Conservation (phyloP, 2,797 vertebrate genomes). For the Limosa lapponica region DNA sequence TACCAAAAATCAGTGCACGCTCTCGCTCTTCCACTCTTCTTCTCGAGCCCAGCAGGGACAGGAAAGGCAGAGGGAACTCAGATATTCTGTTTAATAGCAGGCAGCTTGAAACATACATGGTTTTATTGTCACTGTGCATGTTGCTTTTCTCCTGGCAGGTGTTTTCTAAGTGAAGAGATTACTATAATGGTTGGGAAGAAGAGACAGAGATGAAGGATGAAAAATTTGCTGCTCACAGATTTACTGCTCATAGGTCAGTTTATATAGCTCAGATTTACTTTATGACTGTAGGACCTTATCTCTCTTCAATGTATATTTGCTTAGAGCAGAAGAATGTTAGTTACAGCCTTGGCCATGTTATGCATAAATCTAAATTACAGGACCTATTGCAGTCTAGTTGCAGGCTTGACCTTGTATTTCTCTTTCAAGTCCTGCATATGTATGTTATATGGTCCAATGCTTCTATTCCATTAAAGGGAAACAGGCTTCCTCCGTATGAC, state of each 20-base stretch:
- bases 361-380: background rate
- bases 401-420: background rate
- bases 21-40: background rate
- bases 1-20: accelerated
- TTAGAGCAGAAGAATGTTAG: background rate
- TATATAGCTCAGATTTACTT: background rate
- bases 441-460: background rate
- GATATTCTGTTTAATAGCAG: background rate
- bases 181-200: background rate
- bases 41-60: background rate
- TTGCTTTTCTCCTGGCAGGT: background rate
- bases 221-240: background rate
- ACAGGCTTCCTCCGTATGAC: background rate
- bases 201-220: background rate
- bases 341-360: background rate
- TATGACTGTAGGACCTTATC: background rate
- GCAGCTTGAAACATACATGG: background rate
- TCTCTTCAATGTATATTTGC: background rate
- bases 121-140: background rate
- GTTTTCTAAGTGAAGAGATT: background rate
- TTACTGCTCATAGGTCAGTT: background rate
- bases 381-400: background rate
- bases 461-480: background rate
- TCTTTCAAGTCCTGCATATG: background rate
- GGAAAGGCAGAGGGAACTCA: background rate